Conservation (phyloP, 2,113 vertebrate species). For the Gymnogyps californianus region DNA sequence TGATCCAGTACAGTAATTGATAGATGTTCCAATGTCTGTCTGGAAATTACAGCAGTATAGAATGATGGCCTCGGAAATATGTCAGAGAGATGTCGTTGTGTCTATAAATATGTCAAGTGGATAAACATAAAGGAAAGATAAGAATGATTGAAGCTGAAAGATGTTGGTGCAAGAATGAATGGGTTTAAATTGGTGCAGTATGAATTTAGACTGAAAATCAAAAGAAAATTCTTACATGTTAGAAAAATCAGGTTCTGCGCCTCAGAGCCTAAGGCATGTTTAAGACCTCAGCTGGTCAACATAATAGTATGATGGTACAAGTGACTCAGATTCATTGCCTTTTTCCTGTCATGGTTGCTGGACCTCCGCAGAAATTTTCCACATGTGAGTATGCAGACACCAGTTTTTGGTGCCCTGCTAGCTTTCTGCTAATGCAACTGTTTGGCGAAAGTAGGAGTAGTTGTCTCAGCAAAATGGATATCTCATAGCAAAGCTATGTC, state of each 20-base stretch:
- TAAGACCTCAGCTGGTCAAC: background rate
- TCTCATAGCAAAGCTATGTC: background rate
- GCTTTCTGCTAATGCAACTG: background rate
- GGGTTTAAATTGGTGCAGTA: background rate
- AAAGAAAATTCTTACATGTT: background rate
- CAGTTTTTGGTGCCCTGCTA: background rate
- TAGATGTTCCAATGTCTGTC: background rate
- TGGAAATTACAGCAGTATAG: background rate
- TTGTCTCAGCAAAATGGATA: background rate
- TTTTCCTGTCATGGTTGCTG: background rate
- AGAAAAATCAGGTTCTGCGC: background rate
- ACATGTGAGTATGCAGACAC: accelerated
- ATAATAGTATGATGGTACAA: no score
- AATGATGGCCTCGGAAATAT: background rate
- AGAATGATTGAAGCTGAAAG: background rate
- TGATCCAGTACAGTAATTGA: background rate
- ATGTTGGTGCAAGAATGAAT: background rate
- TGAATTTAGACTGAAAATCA: background rate
- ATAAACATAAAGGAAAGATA: background rate
- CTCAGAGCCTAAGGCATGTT: background rate
- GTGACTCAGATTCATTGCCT: background rate
- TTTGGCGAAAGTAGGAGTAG: background rate
- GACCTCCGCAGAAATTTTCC: background rate
- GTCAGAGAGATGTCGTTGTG: background rate
- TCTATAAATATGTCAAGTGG: background rate